Evolutionary conservation across 2,888 invertebrate species (phyloP).

Genomic region (Hipparchia semele): DNA sequence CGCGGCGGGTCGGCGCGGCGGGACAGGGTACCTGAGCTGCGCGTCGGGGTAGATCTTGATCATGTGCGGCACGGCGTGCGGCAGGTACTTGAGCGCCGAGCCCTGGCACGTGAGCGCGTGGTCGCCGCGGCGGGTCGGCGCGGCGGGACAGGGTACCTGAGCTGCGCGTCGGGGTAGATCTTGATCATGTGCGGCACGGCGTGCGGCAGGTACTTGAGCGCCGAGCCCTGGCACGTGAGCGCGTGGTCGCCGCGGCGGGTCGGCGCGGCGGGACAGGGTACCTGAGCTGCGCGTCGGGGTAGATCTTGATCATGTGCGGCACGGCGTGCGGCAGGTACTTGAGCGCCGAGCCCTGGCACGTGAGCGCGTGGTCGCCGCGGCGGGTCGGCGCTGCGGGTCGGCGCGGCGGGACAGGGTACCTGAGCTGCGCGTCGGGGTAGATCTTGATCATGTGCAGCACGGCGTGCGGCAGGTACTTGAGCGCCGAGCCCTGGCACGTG

Average conservation of each 20-base stretch:
- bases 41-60: constrained; percentile 86
- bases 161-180: constrained; percentile 88
- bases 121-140: constrained; percentile 83
- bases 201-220: constrained; percentile 94
- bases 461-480: constrained; percentile 95
- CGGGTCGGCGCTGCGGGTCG: constrained; percentile 52
- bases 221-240: constrained; percentile 93
- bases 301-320: constrained; percentile 78
- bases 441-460: constrained; percentile 82
- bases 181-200: constrained; percentile 85
- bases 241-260: constrained; percentile 86
- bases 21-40: constrained; percentile 83
- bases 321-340: constrained; percentile 96
- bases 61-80: constrained; percentile 88
- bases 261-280: background rate
- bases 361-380: constrained; percentile 87
- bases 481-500: constrained; percentile 93
- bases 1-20: constrained; percentile 70
- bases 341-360: constrained; percentile 94
- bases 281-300: constrained; percentile 90
- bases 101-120: constrained; percentile 92
- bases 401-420: constrained; percentile 50
- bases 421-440: constrained; percentile 90
- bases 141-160: constrained; percentile 73
- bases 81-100: constrained; percentile 95